These are phyloP conservation scores for Agrotis segetum DNA, from an alignment of 2,888 invertebrate genomes.

Conservation along the genomic window DNA sequence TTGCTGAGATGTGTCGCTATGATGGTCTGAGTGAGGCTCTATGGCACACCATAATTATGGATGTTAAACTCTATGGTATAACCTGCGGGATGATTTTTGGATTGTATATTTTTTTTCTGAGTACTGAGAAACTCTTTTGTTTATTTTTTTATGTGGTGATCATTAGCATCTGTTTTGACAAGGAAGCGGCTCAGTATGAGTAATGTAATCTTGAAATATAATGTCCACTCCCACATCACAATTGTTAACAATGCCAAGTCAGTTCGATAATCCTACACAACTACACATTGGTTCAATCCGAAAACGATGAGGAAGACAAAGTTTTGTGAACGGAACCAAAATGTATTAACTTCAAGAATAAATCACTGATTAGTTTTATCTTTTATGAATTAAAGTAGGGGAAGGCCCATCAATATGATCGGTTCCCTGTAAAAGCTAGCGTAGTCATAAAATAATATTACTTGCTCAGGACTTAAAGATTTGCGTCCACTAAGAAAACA, in stretches of 20 bases:
- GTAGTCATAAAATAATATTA: conserved; percentile 50
- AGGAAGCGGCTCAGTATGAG: neutral
- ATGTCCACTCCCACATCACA: too few relatives aligned
- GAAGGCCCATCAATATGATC: conserved; percentile 25
- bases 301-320: too few relatives aligned
- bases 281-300: too few relatives aligned
- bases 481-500: conserved; percentile 53
- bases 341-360: neutral
- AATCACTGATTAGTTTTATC: conserved; percentile 16
- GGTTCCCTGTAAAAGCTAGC: conserved; percentile 20
- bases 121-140: neutral
- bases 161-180: neutral
- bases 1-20: conserved; percentile 78
- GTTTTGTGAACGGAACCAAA: neutral
- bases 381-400: conserved; percentile 18
- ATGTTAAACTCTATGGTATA: conserved; percentile 34
- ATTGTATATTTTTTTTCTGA: neutral
- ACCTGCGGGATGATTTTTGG: conserved; percentile 21
- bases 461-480: conserved; percentile 44
- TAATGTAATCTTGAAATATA: too few relatives aligned
- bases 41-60: conserved; percentile 49
- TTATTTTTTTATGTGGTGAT: neutral
- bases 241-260: neutral
- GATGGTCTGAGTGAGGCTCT: conserved; percentile 67
- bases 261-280: too few relatives aligned